These are phyloP conservation scores for Delia radicum DNA, from an alignment of 1,140 invertebrate species.

Conservation along the genomic window DNA sequence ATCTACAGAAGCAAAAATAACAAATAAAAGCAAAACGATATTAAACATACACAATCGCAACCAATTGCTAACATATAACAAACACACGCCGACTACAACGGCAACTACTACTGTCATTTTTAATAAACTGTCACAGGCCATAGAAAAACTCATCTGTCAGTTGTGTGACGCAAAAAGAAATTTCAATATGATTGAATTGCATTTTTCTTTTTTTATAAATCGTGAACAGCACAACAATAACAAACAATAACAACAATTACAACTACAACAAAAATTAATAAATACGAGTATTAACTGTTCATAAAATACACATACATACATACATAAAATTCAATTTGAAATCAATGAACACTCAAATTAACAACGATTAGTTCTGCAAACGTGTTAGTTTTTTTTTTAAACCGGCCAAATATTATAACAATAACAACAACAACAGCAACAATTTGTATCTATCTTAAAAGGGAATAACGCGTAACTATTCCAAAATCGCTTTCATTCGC, in stretches of 20 bases:
- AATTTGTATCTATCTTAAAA: background rate
- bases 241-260: background rate
- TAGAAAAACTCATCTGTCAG: background rate
- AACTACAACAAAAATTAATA: background rate
- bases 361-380: slow-evolving; percentile 5
- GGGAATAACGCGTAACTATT: background rate
- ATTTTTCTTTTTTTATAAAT: background rate
- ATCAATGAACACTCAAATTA: too few species aligned
- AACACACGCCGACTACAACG: background rate
- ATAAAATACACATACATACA: too few species aligned
- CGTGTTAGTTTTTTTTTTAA: too few species aligned
- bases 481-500: background rate
- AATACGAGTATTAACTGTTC: background rate
- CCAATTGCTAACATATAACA: background rate
- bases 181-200: background rate
- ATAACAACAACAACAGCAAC: slow-evolving; percentile 21
- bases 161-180: background rate
- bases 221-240: background rate
- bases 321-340: too few species aligned
- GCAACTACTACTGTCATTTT: background rate
- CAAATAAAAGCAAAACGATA: background rate
- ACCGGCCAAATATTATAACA: background rate
- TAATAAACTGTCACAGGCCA: background rate
- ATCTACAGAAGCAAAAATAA: background rate
- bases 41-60: background rate